Evolutionary conservation across 2,797 vertebrate species (phyloP).

Genomic region (Microctenopoma stevenorrisi): DNA sequence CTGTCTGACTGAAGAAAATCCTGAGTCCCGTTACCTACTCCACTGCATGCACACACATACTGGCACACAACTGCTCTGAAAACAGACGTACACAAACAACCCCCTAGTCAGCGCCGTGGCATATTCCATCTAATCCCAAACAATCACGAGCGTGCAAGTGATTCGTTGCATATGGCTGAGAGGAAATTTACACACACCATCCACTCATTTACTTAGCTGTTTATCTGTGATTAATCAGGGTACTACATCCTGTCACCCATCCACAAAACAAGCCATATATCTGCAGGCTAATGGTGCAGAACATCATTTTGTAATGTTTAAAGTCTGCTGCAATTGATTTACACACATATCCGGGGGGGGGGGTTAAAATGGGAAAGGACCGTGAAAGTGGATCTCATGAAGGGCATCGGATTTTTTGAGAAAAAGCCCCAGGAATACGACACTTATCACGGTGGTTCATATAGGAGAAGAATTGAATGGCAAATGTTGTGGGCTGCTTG

Average conservation of each 20-base stretch:
- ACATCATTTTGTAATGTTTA: conserved; percentile 44
- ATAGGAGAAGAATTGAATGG: conserved; percentile 21
- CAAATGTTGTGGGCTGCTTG: conserved; percentile 19
- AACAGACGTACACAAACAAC: conserved; percentile 49
- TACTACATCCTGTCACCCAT: conserved; percentile 54
- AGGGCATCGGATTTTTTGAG: conserved; percentile 22
- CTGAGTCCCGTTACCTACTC: conserved; percentile 37
- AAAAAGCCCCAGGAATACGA: background rate
- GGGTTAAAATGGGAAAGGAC: conserved; percentile 31
- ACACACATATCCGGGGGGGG: conserved; percentile 25
- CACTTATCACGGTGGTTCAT: conserved; percentile 12
- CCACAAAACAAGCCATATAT: conserved; percentile 64
- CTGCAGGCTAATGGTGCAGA: conserved; percentile 47
- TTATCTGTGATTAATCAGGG: conserved; percentile 68
- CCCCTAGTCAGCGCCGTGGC: conserved; percentile 32
- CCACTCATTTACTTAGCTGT: conserved; percentile 64
- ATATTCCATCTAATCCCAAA: conserved; percentile 55
- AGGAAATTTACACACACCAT: conserved; percentile 59
- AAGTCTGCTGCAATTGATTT: conserved; percentile 39
- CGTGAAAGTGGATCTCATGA: conserved; percentile 31
- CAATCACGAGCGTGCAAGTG: conserved; percentile 51
- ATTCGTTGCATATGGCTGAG: conserved; percentile 58
- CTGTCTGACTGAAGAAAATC: conserved; percentile 65
- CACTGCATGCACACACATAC: conserved; percentile 4
- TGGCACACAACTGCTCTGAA: conserved; percentile 26